These are phyloP conservation scores for Esox masquinongy DNA, from an alignment of 2,797 vertebrate species.

Conservation along the genomic window DNA sequence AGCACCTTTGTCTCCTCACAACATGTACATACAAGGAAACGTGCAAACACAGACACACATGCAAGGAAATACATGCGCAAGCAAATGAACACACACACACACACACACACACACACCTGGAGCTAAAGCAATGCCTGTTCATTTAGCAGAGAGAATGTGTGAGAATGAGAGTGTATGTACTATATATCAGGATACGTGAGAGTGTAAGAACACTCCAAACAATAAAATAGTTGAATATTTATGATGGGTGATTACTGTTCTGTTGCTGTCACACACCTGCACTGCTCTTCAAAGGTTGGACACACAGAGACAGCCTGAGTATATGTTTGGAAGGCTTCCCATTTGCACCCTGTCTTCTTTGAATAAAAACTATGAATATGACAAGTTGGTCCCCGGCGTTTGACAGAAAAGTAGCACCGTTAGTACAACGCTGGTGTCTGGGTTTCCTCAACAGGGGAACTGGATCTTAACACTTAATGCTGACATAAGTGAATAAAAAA, in stretches of 20 bases:
- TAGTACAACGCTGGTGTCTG: constrained; percentile 18
- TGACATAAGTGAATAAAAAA: not conserved
- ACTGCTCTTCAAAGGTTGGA: constrained; percentile 43
- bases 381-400: constrained; percentile 27
- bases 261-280: constrained; percentile 27
- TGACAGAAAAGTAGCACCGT: constrained; percentile 36
- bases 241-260: constrained; percentile 14
- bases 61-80: not conserved
- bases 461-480: constrained; percentile 42
- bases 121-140: constrained; percentile 58
- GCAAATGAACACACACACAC: not conserved
- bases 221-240: constrained; percentile 11
- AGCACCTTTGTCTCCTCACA: not conserved
- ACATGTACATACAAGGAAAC: constrained; percentile 26
- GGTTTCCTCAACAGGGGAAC: constrained; percentile 31
- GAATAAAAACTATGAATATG: not conserved
- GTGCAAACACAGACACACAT: constrained; percentile 19
- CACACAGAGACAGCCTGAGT: not conserved
- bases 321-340: not conserved
- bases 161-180: constrained; percentile 37
- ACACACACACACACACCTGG: constrained; percentile 46
- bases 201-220: constrained; percentile 7
- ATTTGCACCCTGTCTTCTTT: not conserved
- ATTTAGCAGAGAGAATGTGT: constrained; percentile 35
- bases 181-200: constrained; percentile 29